Evolutionary conservation across 2,888 invertebrate species (phyloP).

Genomic region (Drosophila histrio): DNA sequence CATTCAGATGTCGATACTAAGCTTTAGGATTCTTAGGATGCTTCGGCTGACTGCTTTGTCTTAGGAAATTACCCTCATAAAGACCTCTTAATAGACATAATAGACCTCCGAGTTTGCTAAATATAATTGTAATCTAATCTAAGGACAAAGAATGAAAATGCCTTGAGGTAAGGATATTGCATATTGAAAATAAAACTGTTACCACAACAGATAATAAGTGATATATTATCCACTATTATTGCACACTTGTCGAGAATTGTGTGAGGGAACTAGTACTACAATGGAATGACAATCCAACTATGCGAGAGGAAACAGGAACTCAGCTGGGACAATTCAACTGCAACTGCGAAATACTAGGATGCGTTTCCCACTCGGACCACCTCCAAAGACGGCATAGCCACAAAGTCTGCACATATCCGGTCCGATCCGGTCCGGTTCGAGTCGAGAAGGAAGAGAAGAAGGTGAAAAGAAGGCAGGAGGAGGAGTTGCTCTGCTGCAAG

Average conservation of each 20-base stretch:
- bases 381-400: not conserved
- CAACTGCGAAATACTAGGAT: too few relatives aligned
- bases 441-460: too few relatives aligned
- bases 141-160: too few relatives aligned
- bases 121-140: too few relatives aligned
- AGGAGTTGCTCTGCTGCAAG: not conserved
- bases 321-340: not conserved
- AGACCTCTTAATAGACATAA: too few relatives aligned
- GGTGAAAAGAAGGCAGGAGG: not conserved
- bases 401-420: constrained; percentile 1
- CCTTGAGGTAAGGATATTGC: too few relatives aligned
- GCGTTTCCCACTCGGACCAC: not conserved
- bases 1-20: too few relatives aligned
- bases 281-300: not conserved
- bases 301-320: constrained; percentile 8
- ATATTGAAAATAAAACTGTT: not conserved
- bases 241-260: not conserved
- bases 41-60: too few relatives aligned
- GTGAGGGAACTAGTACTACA: not conserved
- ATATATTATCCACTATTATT: constrained; percentile 1
- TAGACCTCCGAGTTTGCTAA: too few relatives aligned
- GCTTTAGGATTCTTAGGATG: too few relatives aligned
- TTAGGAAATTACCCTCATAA: too few relatives aligned
- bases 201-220: not conserved
- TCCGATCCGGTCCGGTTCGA: not conserved